Conservation (phyloP, 2,797 vertebrate genomes). For the Fundulus diaphanus region DNA sequence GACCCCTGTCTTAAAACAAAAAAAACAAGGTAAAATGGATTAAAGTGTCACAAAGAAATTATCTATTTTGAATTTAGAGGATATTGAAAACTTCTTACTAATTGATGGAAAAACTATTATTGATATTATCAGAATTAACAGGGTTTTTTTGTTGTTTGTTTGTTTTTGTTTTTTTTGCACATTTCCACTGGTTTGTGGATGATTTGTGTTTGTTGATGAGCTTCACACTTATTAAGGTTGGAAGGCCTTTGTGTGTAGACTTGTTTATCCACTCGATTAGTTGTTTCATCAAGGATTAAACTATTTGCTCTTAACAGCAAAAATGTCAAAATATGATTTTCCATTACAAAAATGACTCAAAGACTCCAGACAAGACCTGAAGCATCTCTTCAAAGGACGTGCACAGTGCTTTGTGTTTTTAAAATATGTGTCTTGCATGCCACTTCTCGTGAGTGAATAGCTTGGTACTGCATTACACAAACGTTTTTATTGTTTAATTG, state of each 20-base stretch:
- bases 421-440: background rate
- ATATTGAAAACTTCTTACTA: background rate
- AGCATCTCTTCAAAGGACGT: background rate
- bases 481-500: background rate
- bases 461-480: background rate
- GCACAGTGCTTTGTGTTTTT: background rate
- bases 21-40: background rate
- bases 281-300: background rate
- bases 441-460: background rate
- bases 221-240: background rate
- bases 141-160: too few species aligned
- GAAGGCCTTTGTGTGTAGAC: background rate
- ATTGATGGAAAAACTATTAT: background rate
- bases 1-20: too few species aligned
- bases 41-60: background rate
- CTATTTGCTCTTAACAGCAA: background rate
- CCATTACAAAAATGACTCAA: background rate
- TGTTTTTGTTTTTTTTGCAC: too few species aligned
- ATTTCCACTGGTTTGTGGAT: background rate
- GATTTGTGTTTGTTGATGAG: background rate
- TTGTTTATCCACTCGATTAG: background rate
- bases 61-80: background rate
- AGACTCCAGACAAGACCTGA: background rate
- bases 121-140: background rate
- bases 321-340: background rate